These are phyloP conservation scores for Pseudomyrmex pallidus DNA, from an alignment of 1,140 invertebrate species.

Conservation along the genomic window DNA sequence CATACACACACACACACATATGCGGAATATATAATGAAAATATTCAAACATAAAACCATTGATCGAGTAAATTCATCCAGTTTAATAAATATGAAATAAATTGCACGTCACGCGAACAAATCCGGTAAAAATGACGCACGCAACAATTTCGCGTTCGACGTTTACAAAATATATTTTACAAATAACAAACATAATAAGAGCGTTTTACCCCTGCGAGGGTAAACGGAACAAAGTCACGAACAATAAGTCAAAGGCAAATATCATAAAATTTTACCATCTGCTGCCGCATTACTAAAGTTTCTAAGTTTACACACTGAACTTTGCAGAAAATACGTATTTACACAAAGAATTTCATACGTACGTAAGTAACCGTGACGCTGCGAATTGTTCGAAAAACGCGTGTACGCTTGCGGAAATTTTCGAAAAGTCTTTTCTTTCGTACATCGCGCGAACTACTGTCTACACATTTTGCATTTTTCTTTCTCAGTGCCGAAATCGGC, in stretches of 20 bases:
- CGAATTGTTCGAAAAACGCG: constrained; percentile 13
- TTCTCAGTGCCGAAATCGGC: constrained; percentile 17
- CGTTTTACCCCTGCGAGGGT: neutral
- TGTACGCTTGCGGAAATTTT: neutral
- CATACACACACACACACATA: too few relatives aligned
- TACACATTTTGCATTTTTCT: neutral
- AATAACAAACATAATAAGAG: neutral
- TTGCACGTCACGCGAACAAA: constrained; percentile 32
- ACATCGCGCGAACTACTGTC: neutral
- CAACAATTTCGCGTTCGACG: neutral
- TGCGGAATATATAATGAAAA: constrained; percentile 19
- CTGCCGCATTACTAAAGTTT: constrained; percentile 13
- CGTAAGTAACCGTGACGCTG: neutral
- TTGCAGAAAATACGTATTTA: constrained; percentile 30
- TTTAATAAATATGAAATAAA: constrained; percentile 56
- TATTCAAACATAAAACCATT: constrained; percentile 36
- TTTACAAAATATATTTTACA: constrained; percentile 8
- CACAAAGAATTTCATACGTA: neutral
- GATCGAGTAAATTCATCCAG: constrained; percentile 26
- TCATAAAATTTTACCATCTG: neutral
- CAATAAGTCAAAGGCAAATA: constrained; percentile 10
- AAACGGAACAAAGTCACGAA: constrained; percentile 5
- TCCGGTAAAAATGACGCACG: neutral
- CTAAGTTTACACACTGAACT: constrained; percentile 20
- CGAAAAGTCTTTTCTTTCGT: constrained; percentile 1